Percentiles rank a stretch among this genome's conserved stretches.
Evolutionary conservation across 2,888 invertebrate genomes (phyloP).

Genomic region (Torymus aiolomorphi): DNA sequence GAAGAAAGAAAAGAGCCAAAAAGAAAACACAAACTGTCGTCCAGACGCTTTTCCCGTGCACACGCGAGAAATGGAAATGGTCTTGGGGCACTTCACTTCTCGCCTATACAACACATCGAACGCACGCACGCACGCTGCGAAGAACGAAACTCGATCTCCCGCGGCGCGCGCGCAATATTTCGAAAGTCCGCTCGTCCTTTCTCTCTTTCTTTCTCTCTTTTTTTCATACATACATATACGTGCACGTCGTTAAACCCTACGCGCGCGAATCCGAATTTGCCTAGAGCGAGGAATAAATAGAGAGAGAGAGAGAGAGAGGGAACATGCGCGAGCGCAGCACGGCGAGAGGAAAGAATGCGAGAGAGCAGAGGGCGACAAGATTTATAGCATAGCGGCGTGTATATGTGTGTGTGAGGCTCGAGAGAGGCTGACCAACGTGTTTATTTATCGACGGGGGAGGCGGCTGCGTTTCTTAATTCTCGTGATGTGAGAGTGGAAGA

Average conservation of each 20-base stretch:
- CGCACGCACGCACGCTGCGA: too few relatives aligned
- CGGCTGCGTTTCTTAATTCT: constrained; percentile 10
- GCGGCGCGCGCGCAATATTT: constrained; percentile 29
- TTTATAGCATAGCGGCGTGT: constrained; percentile 25
- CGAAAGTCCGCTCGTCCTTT: neutral
- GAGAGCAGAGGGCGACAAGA: constrained; percentile 13
- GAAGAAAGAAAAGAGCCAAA: constrained; percentile 1
- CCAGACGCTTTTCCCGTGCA: neutral
- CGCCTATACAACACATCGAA: too few relatives aligned
- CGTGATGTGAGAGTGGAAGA: neutral
- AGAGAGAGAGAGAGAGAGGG: neutral
- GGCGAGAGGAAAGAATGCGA: neutral
- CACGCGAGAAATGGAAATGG: constrained; percentile 37
- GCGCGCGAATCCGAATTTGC: constrained; percentile 50
- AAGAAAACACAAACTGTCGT: neutral
- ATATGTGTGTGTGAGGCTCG: neutral
- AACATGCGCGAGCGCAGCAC: neutral
- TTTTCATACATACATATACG: neutral
- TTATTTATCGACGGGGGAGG: constrained; percentile 40
- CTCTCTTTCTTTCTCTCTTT: neutral
- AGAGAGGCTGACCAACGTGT: constrained; percentile 23
- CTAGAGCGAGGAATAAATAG: constrained; percentile 37
- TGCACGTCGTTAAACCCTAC: constrained; percentile 32
- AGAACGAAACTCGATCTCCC: constrained; percentile 30
- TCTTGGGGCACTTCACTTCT: too few relatives aligned